Evolutionary conservation across 2,113 vertebrate genomes (phyloP).

Genomic region (Leucosticte australis): DNA sequence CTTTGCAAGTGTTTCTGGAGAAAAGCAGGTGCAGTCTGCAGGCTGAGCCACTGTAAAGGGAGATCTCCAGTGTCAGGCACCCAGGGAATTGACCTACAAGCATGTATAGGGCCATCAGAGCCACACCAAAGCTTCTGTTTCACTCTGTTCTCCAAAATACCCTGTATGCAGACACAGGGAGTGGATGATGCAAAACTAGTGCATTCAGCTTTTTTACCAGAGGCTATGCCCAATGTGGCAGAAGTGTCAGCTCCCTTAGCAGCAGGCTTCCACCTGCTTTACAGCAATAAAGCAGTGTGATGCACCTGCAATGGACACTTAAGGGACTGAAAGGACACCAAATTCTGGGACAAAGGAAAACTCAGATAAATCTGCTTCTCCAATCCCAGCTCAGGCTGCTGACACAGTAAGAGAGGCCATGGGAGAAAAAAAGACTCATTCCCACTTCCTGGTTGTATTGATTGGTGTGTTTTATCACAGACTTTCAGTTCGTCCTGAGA

Average conservation of each 20-base stretch:
- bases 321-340: neutral
- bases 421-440: neutral
- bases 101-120: rapidly evolving
- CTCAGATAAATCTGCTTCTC: neutral
- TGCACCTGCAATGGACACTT: neutral
- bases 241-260: neutral
- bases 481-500: neutral
- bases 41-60: rapidly evolving
- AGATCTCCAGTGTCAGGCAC: neutral
- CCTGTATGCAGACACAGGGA: neutral
- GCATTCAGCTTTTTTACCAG: neutral
- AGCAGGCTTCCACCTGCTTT: neutral
- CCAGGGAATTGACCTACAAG: neutral
- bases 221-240: neutral
- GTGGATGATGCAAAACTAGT: neutral
- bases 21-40: neutral
- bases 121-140: neutral
- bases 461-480: neutral
- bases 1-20: neutral
- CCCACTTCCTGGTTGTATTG: rapidly evolving
- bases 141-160: neutral
- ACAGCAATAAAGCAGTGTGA: rapidly evolving
- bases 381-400: neutral
- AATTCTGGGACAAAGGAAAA: neutral
- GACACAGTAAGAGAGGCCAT: neutral